phyloP scores from a whole-genome alignment of 2,113 vertebrate species.

The Tichodroma muraria region DNA sequence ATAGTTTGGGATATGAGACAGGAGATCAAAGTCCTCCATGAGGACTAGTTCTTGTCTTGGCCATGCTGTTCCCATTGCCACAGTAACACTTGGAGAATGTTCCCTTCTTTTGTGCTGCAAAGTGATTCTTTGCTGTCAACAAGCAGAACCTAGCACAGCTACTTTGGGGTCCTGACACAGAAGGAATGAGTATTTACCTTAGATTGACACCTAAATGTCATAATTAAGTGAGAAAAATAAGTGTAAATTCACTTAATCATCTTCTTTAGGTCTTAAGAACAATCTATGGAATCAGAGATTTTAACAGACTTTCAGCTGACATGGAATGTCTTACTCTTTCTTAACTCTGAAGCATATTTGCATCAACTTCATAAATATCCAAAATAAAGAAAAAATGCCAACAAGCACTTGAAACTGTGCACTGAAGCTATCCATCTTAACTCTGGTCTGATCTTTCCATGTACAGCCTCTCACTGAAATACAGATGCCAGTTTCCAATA shows the following conservation, averaged over 20 bases:
- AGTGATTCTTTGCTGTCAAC: background rate
- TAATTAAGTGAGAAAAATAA: background rate
- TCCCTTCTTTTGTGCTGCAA: background rate
- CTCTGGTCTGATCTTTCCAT: background rate
- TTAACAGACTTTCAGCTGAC: background rate
- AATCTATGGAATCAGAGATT: background rate
- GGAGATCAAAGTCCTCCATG: rapidly evolving
- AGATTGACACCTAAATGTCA: background rate
- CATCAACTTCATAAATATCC: background rate
- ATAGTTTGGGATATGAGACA: background rate
- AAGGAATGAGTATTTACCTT: background rate
- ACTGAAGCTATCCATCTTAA: background rate
- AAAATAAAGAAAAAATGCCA: background rate
- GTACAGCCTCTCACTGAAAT: background rate
- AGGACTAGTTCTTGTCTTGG: background rate
- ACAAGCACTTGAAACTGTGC: background rate
- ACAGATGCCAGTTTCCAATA: background rate
- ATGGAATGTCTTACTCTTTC: background rate
- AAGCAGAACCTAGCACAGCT: background rate
- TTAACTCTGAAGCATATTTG: background rate
- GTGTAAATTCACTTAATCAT: background rate
- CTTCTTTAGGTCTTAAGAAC: background rate
- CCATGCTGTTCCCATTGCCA: background rate
- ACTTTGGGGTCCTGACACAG: background rate
- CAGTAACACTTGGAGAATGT: background rate